Evolutionary conservation across 2,797 vertebrate genomes (phyloP).

Genomic region (Sebastes iracundus): DNA sequence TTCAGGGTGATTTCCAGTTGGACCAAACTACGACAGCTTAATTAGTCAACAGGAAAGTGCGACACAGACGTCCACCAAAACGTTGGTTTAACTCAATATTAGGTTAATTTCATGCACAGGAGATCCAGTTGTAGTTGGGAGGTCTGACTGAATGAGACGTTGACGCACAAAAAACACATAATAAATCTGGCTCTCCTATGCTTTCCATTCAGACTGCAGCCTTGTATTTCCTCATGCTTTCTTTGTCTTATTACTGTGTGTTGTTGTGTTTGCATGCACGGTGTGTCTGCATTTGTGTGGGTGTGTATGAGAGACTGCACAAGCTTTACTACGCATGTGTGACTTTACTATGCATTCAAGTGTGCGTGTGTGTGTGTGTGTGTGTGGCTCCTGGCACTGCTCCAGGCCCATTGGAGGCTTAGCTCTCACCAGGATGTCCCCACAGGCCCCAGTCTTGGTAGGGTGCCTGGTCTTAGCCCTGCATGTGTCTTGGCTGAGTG

Average conservation of each 20-base stretch:
- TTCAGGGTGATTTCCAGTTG: conserved; percentile 35
- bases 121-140: conserved; percentile 36
- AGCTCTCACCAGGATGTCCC: conserved; percentile 81
- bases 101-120: conserved; percentile 50
- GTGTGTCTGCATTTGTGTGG: conserved; percentile 43
- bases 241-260: conserved; percentile 57
- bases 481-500: conserved; percentile 77
- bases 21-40: conserved; percentile 33
- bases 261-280: conserved; percentile 39
- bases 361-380: conserved; percentile 15
- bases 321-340: conserved; percentile 45
- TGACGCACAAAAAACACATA: conserved; percentile 1
- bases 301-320: conserved; percentile 31
- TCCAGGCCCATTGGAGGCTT: conserved; percentile 77
- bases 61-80: conserved; percentile 42
- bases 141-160: conserved; percentile 44
- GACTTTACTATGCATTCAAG: conserved; percentile 34
- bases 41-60: conserved; percentile 33
- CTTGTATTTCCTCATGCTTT: conserved; percentile 55
- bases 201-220: conserved; percentile 47
- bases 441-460: conserved; percentile 78
- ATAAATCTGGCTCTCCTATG: conserved; percentile 11
- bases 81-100: conserved; percentile 37
- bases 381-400: conserved; percentile 51
- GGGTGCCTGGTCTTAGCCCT: conserved; percentile 82